Conservation (phyloP, 2,888 invertebrate species). For the Lumbricus terrestris region DNA sequence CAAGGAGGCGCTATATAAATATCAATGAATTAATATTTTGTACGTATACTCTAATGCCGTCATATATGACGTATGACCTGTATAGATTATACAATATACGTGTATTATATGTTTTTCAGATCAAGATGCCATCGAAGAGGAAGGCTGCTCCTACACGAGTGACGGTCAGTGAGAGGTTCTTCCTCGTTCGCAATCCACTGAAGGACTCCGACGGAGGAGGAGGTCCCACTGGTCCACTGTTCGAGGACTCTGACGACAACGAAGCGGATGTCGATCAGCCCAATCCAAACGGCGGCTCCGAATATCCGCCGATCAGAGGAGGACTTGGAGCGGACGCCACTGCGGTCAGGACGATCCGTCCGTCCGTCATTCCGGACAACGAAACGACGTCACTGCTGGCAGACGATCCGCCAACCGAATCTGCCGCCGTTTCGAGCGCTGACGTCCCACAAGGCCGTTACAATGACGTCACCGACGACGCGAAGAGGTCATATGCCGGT, state of each 20-base stretch:
- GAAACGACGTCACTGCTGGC: no score
- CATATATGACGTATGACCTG: no score
- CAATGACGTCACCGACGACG: background rate
- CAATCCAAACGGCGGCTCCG: background rate
- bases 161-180: background rate
- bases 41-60: no score
- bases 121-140: conserved; percentile 11
- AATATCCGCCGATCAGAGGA: background rate
- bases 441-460: background rate
- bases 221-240: background rate
- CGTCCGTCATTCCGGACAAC: background rate
- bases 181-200: background rate
- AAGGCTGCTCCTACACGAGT: conserved; percentile 6
- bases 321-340: background rate
- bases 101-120: no score
- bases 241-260: background rate
- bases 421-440: background rate
- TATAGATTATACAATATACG: no score
- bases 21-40: no score
- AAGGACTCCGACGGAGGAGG: background rate
- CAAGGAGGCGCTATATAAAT: no score
- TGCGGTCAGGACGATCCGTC: background rate
- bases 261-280: background rate
- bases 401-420: background rate
- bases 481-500: background rate